Conservation (phyloP, 92 coral and sea anemone species). For the Palythoa grandis region DNA sequence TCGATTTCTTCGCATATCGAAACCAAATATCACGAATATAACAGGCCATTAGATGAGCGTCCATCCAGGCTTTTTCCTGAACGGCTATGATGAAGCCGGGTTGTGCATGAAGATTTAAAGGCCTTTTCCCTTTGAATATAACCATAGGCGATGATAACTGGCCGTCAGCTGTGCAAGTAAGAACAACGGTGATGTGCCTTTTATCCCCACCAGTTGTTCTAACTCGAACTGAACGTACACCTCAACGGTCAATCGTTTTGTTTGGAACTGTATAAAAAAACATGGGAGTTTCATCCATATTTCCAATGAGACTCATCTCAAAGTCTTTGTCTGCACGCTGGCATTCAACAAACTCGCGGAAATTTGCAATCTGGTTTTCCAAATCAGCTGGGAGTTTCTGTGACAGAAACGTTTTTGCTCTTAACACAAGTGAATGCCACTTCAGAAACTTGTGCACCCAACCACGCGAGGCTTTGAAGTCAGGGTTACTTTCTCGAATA, state of each 20-base stretch:
- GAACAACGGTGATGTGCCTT: slow-evolving; percentile 9
- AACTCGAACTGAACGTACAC: background rate
- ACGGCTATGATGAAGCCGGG: slow-evolving; percentile 11
- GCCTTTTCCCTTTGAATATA: slow-evolving; percentile 30
- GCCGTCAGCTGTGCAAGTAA: slow-evolving; percentile 18
- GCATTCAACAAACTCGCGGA: no score
- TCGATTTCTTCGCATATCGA: background rate
- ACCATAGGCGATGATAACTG: slow-evolving; percentile 2
- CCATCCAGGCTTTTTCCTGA: slow-evolving; percentile 18
- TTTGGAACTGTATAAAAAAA: slow-evolving; percentile 1
- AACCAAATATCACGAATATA: slow-evolving; percentile 20
- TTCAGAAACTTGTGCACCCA: no score
- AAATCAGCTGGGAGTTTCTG: no score
- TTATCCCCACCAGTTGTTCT: background rate
- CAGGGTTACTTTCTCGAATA: no score
- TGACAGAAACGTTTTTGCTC: no score
- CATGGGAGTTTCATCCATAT: background rate
- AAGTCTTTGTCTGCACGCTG: no score
- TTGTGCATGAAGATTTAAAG: background rate
- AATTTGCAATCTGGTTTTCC: no score
- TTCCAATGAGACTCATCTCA: no score
- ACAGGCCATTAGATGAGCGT: background rate
- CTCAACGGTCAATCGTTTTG: background rate
- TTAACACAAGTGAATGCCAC: no score
- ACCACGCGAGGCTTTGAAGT: no score